Conservation (phyloP, 2,113 vertebrate genomes). For the Notothenia rossii region DNA sequence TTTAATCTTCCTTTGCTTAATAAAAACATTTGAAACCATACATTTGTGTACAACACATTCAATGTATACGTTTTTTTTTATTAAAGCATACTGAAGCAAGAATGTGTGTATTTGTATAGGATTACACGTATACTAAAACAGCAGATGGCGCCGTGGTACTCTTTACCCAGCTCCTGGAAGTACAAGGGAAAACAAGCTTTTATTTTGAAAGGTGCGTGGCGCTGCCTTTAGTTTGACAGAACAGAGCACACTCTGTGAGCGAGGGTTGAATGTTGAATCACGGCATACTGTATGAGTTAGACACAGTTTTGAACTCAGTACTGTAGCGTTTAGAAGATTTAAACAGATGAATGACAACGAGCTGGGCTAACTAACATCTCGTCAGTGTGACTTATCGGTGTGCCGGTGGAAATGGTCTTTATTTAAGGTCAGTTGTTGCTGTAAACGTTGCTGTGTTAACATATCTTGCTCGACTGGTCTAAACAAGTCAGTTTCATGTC, state of each 20-base stretch:
- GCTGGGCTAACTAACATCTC: neutral
- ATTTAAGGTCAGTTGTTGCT: constrained; percentile 56
- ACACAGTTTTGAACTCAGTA: neutral
- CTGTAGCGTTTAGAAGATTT: neutral
- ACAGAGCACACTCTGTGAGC: neutral
- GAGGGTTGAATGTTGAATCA: constrained; percentile 44
- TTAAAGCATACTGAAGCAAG: too few relatives aligned
- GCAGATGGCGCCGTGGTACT: constrained; percentile 21
- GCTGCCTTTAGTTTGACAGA: constrained; percentile 18
- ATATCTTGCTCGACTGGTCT: constrained; percentile 11
- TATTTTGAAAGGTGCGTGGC: constrained; percentile 57
- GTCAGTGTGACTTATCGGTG: neutral
- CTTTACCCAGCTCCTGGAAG: neutral
- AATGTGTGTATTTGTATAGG: too few relatives aligned
- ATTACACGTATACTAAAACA: neutral
- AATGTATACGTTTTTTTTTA: too few relatives aligned
- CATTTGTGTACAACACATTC: too few relatives aligned
- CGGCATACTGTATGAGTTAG: neutral
- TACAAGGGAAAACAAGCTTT: neutral
- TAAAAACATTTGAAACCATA: too few relatives aligned
- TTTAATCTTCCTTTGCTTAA: too few relatives aligned
- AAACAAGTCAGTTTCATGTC: neutral
- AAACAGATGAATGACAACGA: neutral
- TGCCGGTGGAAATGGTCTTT: constrained; percentile 41
- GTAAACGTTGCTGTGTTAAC: neutral